Evolutionary conservation across 2,797 vertebrate species (phyloP).

Genomic region (Pogoniulus pusillus): DNA sequence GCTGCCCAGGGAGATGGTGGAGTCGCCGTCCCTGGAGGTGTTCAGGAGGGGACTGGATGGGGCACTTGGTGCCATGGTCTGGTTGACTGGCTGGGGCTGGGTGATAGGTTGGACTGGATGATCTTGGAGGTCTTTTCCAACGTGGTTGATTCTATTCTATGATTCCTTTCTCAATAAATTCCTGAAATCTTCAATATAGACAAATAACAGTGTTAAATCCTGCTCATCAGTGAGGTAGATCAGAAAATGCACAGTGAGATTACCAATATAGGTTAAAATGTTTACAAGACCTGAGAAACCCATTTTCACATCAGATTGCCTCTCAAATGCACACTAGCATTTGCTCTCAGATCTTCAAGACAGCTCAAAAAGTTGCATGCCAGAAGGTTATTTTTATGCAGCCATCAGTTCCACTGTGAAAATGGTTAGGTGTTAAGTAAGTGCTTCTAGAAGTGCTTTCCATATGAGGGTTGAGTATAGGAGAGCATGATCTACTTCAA

Average conservation of each 20-base stretch:
- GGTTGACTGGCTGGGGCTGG: no score
- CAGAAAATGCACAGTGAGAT: neutral
- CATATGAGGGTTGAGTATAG: neutral
- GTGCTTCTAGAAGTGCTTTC: neutral
- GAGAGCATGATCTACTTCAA: neutral
- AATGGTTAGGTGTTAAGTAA: neutral
- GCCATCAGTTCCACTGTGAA: neutral
- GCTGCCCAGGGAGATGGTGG: no score
- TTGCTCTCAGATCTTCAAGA: neutral
- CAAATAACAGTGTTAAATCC: neutral
- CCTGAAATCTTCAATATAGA: neutral
- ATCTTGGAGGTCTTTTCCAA: no score
- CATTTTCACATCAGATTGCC: neutral
- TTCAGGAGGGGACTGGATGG: no score
- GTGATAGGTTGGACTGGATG: no score
- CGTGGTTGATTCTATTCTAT: no score
- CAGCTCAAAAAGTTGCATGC: neutral
- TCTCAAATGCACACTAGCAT: neutral
- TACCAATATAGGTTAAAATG: neutral
- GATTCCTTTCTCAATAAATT: neutral
- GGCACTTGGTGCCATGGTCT: no score
- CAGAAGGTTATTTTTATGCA: neutral
- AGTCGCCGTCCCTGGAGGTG: no score
- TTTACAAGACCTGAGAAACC: neutral
- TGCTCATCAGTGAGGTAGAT: neutral